Conservation (phyloP, 2,113 vertebrate species). For the Heloderma charlesbogerti region DNA sequence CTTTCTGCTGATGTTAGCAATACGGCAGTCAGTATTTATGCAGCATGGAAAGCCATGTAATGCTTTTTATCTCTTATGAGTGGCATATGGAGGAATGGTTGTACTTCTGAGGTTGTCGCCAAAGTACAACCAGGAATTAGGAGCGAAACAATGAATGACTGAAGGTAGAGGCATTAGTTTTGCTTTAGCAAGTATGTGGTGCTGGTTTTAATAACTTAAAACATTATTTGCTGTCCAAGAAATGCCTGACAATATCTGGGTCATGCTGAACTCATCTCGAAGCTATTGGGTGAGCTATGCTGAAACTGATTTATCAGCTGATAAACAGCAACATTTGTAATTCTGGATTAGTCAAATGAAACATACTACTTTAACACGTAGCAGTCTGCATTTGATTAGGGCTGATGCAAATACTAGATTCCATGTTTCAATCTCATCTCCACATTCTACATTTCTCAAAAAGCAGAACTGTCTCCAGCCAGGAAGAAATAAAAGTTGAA, state of each 20-base stretch:
- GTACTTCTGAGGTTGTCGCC: background rate
- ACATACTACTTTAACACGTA: background rate
- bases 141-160: background rate
- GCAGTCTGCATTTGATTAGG: background rate
- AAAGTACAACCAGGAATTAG: background rate
- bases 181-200: background rate
- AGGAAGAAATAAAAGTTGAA: background rate
- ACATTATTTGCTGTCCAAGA: background rate
- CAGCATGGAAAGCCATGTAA: background rate
- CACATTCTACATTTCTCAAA: background rate
- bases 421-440: background rate
- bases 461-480: background rate
- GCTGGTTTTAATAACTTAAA: background rate
- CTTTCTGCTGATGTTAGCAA: background rate
- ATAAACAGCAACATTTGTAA: background rate
- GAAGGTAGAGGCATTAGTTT: background rate
- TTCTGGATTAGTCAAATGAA: background rate
- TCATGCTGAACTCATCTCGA: background rate
- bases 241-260: background rate
- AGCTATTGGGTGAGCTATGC: background rate
- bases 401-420: conserved; percentile 2
- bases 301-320: background rate
- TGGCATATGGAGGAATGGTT: background rate
- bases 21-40: background rate
- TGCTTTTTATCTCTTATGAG: background rate